phyloP scores from a whole-genome alignment of 2,113 vertebrate genomes.

The Melanerpes formicivorus region DNA sequence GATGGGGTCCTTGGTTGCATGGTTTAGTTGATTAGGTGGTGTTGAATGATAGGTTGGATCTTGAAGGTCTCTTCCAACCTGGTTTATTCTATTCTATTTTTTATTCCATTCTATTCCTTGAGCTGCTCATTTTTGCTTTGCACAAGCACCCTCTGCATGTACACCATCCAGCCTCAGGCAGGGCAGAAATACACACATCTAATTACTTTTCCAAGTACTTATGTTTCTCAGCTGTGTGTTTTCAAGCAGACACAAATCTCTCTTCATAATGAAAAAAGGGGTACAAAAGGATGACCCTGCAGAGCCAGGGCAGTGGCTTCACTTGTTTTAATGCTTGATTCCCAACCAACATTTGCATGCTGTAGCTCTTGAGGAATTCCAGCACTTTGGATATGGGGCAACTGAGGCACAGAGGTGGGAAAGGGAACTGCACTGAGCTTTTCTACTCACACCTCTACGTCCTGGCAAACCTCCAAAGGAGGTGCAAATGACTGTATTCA shows the following conservation, averaged over 20 bases:
- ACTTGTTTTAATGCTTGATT: rapidly evolving
- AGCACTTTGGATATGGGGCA: not conserved
- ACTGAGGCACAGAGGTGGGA: not conserved
- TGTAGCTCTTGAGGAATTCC: not conserved
- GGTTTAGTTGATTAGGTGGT: too few relatives aligned
- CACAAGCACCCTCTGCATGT: not conserved
- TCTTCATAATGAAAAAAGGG: not conserved
- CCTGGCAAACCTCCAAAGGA: not conserved
- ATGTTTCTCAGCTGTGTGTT: not conserved
- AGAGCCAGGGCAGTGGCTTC: not conserved
- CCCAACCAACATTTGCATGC: not conserved
- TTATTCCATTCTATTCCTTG: not conserved
- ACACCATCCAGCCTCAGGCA: not conserved
- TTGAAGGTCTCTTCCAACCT: too few relatives aligned
- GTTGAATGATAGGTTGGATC: too few relatives aligned
- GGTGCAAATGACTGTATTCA: not conserved
- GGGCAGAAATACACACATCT: rapidly evolving
- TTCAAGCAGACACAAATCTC: not conserved
- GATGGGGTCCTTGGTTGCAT: too few relatives aligned
- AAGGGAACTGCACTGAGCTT: not conserved
- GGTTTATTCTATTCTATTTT: too few relatives aligned
- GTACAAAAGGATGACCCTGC: not conserved
- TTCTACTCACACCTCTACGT: not conserved
- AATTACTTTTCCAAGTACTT: not conserved
- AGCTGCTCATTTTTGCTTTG: not conserved